phyloP scores from a whole-genome alignment of 2,888 invertebrate genomes.

The Macroteleia sp. region DNA sequence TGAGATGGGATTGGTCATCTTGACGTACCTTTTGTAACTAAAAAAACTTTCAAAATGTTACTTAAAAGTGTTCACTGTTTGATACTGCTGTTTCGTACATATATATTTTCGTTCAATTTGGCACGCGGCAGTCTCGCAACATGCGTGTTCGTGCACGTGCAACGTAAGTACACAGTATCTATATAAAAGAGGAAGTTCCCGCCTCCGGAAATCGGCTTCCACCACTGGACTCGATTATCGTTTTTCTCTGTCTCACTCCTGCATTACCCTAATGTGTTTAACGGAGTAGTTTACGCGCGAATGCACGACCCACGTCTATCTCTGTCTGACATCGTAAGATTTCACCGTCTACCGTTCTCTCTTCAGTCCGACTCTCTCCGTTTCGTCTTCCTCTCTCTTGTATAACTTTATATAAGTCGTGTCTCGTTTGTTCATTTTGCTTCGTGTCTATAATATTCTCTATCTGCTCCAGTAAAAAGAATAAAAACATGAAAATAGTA shows the following conservation, averaged over 20 bases:
- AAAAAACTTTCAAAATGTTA: too few species aligned
- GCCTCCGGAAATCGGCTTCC: slow-evolving; percentile 58
- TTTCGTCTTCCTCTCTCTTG: neutral
- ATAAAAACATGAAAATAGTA: too few species aligned
- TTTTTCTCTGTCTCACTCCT: slow-evolving; percentile 28
- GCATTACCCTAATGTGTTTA: slow-evolving; percentile 41
- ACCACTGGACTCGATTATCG: slow-evolving; percentile 47
- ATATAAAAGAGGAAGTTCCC: slow-evolving; percentile 52
- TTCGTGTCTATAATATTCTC: too few species aligned
- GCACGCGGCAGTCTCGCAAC: too few species aligned
- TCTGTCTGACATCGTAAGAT: neutral
- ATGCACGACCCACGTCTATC: slow-evolving; percentile 30
- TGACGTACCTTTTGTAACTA: too few species aligned
- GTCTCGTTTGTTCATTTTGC: too few species aligned
- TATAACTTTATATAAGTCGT: too few species aligned
- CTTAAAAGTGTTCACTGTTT: too few species aligned
- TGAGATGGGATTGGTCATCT: too few species aligned
- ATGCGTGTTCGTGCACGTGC: slow-evolving; percentile 38
- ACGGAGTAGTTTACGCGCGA: slow-evolving; percentile 44
- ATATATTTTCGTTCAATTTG: too few species aligned
- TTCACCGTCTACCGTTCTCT: neutral
- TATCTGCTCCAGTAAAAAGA: too few species aligned
- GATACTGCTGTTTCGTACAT: too few species aligned
- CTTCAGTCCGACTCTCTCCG: slow-evolving; percentile 1
- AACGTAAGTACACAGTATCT: slow-evolving; percentile 23